These are phyloP conservation scores for Sebastes schlegelii DNA, from an alignment of 2,113 vertebrate genomes.

Conservation along the genomic window DNA sequence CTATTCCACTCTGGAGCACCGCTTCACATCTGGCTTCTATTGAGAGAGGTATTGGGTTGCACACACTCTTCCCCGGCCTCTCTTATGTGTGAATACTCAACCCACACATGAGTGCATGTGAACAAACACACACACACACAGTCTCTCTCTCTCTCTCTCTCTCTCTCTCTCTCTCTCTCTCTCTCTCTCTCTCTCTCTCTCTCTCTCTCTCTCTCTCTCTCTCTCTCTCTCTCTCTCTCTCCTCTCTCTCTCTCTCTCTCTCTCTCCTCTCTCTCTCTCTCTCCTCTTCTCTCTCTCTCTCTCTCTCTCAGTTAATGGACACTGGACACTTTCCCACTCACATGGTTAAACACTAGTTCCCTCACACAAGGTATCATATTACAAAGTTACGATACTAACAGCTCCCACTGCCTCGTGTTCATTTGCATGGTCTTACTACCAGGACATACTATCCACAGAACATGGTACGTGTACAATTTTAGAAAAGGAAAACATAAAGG, in stretches of 20 bases:
- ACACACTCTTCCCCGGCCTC: slow-evolving; percentile 60
- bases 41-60: slow-evolving; percentile 76
- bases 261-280: slow-evolving; percentile 29
- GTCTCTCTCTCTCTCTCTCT: slow-evolving; percentile 26
- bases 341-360: slow-evolving; percentile 42
- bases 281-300: slow-evolving; percentile 12
- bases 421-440: slow-evolving; percentile 33
- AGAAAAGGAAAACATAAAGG: not conserved
- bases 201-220: slow-evolving; percentile 10
- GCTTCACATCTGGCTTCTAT: slow-evolving; percentile 85
- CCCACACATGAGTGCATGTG: slow-evolving; percentile 42
- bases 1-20: slow-evolving; percentile 51
- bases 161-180: not conserved
- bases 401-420: slow-evolving; percentile 22
- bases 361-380: slow-evolving; percentile 49
- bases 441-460: not conserved
- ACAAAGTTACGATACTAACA: slow-evolving; percentile 32
- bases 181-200: slow-evolving; percentile 20
- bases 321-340: slow-evolving; percentile 52
- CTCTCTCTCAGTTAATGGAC: slow-evolving; percentile 46
- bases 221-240: slow-evolving; percentile 17
- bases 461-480: not conserved
- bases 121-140: slow-evolving; percentile 4
- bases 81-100: slow-evolving; percentile 70
- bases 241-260: slow-evolving; percentile 32